Conservation (phyloP, 2,113 vertebrate genomes). For the Carassius carassius region DNA sequence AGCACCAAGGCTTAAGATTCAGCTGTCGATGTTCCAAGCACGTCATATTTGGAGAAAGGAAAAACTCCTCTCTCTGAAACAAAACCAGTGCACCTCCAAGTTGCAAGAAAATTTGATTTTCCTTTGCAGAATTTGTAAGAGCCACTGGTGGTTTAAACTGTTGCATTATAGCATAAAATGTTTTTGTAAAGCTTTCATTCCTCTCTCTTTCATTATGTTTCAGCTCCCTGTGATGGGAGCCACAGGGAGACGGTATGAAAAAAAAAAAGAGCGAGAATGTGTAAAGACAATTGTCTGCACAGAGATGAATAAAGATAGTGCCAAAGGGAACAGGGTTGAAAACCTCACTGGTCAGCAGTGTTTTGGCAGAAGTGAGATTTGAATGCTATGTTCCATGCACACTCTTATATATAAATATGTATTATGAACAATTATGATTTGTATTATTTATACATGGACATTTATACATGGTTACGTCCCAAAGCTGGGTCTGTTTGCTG, state of each 20-base stretch:
- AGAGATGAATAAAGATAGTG: conserved; percentile 37
- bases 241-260: conserved; percentile 25
- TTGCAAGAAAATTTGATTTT: conserved; percentile 43
- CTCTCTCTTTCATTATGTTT: conserved; percentile 49
- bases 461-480: conserved; percentile 65
- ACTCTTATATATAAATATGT: conserved; percentile 66
- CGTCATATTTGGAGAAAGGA: not conserved
- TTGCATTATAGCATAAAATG: conserved; percentile 42
- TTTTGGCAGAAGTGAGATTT: conserved; percentile 51
- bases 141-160: conserved; percentile 39
- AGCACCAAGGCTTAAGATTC: conserved; percentile 68
- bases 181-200: conserved; percentile 49
- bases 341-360: conserved; percentile 47
- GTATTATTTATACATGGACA: conserved; percentile 75
- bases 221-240: conserved; percentile 35
- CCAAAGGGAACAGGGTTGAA: conserved; percentile 53
- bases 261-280: conserved; percentile 54
- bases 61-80: not conserved
- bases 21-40: conserved; percentile 4
- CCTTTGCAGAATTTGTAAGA: conserved; percentile 42
- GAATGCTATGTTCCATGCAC: conserved; percentile 53
- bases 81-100: not conserved
- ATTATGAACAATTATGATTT: conserved; percentile 70
- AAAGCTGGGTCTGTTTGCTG: conserved; percentile 62
- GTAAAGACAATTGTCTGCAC: conserved; percentile 44